A percentile compares a stretch with the other conserved stretches of the same genome.
Evolutionary conservation across 2,797 vertebrate genomes (phyloP).

Genomic region (Leptodactylus fallax): DNA sequence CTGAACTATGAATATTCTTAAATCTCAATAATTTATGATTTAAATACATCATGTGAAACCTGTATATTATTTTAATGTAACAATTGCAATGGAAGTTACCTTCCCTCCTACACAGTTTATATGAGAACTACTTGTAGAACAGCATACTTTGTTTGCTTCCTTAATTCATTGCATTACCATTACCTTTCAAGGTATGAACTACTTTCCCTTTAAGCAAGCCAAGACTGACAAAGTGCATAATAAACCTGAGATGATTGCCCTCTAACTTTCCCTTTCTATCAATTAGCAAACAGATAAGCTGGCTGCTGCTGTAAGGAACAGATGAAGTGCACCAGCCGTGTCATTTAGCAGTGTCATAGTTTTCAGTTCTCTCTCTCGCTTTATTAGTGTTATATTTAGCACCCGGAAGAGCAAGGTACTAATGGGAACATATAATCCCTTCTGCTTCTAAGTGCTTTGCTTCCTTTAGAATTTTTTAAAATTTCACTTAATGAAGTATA

Average conservation of each 20-base stretch:
- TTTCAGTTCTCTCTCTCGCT: not conserved
- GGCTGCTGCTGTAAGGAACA: conserved; percentile 33
- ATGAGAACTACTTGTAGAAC: not conserved
- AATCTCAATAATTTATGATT: not conserved
- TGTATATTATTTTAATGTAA: too few relatives aligned
- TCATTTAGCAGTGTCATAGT: conserved; percentile 26
- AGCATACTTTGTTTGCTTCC: not conserved
- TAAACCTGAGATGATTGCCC: conserved; percentile 34
- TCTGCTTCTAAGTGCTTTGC: not conserved
- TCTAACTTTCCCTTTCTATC: conserved; percentile 30
- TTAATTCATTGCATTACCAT: not conserved
- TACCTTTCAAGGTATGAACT: conserved; percentile 23
- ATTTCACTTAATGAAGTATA: not conserved
- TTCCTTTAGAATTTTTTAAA: not conserved
- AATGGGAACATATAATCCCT: not conserved
- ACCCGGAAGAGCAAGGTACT: not conserved
- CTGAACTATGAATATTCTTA: not conserved
- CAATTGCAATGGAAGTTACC: too few relatives aligned
- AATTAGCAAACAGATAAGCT: conserved; percentile 43
- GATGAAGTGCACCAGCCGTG: conserved; percentile 12
- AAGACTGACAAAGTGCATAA: conserved; percentile 11
- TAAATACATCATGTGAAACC: not conserved
- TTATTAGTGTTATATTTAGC: conserved; percentile 40
- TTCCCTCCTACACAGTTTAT: too few relatives aligned
- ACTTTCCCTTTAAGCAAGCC: conserved; percentile 23